Conservation (phyloP, 2,797 vertebrate species). For the Octomys mimax region DNA sequence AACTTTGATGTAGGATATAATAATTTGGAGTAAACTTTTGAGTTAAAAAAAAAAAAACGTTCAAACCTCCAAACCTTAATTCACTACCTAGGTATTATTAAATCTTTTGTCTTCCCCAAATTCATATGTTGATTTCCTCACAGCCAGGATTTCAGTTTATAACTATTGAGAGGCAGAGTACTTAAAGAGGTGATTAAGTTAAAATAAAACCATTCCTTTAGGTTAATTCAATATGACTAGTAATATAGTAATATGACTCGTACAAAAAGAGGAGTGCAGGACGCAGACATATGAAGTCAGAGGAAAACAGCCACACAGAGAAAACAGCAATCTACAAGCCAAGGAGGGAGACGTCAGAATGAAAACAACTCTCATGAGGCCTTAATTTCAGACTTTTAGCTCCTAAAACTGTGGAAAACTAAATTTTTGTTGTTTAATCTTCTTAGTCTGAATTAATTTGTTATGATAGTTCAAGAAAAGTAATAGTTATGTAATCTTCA, state of each 20-base stretch:
- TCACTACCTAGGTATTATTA: not conserved
- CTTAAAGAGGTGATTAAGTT: conserved; percentile 4
- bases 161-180: not conserved
- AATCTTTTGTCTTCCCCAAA: not conserved
- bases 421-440: not conserved
- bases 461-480: not conserved
- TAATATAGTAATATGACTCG: not conserved
- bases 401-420: not conserved
- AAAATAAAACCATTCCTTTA: not conserved
- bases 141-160: not conserved
- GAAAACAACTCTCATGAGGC: not conserved
- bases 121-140: not conserved
- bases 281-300: not conserved
- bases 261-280: not conserved
- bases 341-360: not conserved
- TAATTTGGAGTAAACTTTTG: not conserved
- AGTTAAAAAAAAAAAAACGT: not conserved
- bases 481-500: not conserved
- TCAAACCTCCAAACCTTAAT: conserved; percentile 29
- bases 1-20: not conserved
- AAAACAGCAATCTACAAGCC: not conserved
- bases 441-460: not conserved
- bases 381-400: not conserved
- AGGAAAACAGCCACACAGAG: not conserved
- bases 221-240: not conserved